Percentiles rank a stretch among this genome's conserved stretches.
phyloP scores from a whole-genome alignment of 2,888 invertebrate species.

The Eupithecia inturbata region DNA sequence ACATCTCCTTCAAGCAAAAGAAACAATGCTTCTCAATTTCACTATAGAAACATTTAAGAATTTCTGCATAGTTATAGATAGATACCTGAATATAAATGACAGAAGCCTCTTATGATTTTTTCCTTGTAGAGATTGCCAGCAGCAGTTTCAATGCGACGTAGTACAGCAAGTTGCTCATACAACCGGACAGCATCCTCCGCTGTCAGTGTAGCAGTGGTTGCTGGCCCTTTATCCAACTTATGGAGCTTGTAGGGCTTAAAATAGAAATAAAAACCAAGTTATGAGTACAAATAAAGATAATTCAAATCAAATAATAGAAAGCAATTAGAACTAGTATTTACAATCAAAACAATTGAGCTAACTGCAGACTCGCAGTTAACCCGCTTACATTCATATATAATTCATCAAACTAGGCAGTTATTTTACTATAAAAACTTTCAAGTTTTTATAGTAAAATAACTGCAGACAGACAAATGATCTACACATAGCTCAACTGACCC shows the following conservation, averaged over 20 bases:
- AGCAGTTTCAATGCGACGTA: slow-evolving; percentile 97
- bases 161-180: slow-evolving; percentile 91
- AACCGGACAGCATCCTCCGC: slow-evolving; percentile 93
- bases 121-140: slow-evolving; percentile 98
- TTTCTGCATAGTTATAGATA: slow-evolving; percentile 38
- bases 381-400: too few species aligned
- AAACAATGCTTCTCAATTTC: neutral
- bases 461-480: too few species aligned
- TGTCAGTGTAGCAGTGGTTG: slow-evolving; percentile 88
- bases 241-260: slow-evolving; percentile 95
- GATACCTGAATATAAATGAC: slow-evolving; percentile 97
- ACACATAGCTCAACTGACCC: too few species aligned
- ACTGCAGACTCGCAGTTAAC: too few species aligned
- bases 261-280: slow-evolving; percentile 11
- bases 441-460: too few species aligned
- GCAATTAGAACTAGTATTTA: too few species aligned
- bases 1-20: neutral
- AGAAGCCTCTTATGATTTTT: slow-evolving; percentile 97
- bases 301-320: too few species aligned
- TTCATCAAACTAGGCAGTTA: too few species aligned
- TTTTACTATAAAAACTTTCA: too few species aligned
- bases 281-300: neutral
- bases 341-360: too few species aligned
- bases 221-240: slow-evolving; percentile 93
- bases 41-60: neutral